Evolutionary conservation across 2,888 invertebrate genomes (phyloP), one percentile per base, ranked within the genome.

Genomic region (Andrena flavipes): DNA sequence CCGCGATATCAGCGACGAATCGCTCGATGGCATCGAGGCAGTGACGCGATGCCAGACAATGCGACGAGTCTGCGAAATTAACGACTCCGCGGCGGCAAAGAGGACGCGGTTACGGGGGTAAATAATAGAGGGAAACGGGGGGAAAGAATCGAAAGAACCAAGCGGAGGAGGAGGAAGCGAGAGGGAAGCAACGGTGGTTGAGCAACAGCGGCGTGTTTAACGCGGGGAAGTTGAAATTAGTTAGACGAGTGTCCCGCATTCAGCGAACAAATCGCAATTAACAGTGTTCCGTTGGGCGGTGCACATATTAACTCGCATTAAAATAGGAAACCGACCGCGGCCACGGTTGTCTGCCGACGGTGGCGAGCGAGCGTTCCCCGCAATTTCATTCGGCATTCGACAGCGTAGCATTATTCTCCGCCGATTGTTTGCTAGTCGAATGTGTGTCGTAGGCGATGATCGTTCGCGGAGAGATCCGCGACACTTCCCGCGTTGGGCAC

Each of bases 241-340:
- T 87, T 84, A 77, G 75, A 80, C 80, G 84, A 67, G 76, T 80
- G 77, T 87, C 80, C 71, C 79, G 78, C 84, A 69, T 86, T 79
- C 76, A 71, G 35, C 78, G 85, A 80, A 82, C 86, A 87, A 87
- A 82, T 87, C 82, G 87, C 87, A 87, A 87, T 87, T 87, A 87
- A 84, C 77, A 35, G 84, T 76, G 64, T 73, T 78, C 67, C 80
- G 63, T 60, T 54, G 84, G 56, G 60, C 68, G 60, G 60, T 49
- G 59, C 60, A 69, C 80, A 74, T 78, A 80, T 87, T 87, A 82
- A 87, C 82, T 85, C 81, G 86, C 69, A 77, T 86, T 86, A 86
- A 86, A 86, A 67, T 72, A 63, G 69, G 26, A 72, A 72, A 74
- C 68, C 69, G 56, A 56, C 51, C 62, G 72, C 49, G 51, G 48